These are phyloP conservation scores for Marmota flaviventris DNA, from an alignment of 2,113 vertebrate species.

Conservation along the genomic window DNA sequence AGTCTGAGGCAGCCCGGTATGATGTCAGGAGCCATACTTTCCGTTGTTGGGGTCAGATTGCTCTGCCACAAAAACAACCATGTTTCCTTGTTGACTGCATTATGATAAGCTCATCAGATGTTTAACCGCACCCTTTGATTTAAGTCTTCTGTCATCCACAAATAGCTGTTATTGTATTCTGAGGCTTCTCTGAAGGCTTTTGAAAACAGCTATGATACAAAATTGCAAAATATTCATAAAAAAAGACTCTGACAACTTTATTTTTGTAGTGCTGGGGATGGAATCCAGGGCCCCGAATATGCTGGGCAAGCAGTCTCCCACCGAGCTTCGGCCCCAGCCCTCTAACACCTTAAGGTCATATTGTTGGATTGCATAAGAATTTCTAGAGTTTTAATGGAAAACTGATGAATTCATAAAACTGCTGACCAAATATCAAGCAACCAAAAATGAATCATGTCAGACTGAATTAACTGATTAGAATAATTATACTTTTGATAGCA, in stretches of 20 bases:
- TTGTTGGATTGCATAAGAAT: not conserved
- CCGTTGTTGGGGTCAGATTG: not conserved
- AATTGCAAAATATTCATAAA: not conserved
- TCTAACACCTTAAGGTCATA: not conserved
- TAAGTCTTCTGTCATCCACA: not conserved
- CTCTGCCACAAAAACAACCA: not conserved
- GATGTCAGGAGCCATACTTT: not conserved
- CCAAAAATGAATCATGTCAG: not conserved
- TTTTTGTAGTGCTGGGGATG: not conserved
- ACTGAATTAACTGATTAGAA: not conserved
- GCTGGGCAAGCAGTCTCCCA: not conserved
- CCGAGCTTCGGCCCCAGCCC: not conserved
- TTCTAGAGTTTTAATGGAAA: not conserved
- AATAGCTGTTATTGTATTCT: not conserved
- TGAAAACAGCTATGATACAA: not conserved
- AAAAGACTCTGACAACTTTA: not conserved
- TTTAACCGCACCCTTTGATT: not conserved
- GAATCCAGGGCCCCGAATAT: not conserved
- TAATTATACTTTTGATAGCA: not conserved
- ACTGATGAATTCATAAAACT: not conserved
- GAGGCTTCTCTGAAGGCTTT: not conserved
- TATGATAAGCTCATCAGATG: not conserved
- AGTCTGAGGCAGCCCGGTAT: not conserved
- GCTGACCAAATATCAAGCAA: not conserved
- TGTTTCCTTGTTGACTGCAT: not conserved